phyloP scores from a whole-genome alignment of 2,888 invertebrate genomes.

The Hybos culiciformis region DNA sequence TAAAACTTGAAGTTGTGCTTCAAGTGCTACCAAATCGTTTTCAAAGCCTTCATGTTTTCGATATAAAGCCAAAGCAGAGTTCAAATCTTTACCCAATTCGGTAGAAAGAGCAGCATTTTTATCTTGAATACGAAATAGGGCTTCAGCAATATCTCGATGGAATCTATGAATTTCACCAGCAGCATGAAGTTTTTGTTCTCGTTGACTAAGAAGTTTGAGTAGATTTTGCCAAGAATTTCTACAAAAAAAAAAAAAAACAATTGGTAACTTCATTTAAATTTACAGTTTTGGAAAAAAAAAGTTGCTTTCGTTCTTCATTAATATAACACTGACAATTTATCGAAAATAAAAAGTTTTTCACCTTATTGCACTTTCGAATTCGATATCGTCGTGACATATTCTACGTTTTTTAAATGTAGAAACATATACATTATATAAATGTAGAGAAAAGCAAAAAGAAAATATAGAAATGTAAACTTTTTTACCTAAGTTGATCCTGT shows the following conservation, averaged over 20 bases:
- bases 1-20: constrained; percentile 79
- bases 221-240: constrained; percentile 79
- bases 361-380: neutral
- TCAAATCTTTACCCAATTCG: constrained; percentile 67
- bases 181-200: constrained; percentile 77
- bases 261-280: too few species aligned
- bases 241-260: constrained; percentile 9
- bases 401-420: too few species aligned
- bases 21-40: constrained; percentile 82
- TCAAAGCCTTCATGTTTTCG: constrained; percentile 86
- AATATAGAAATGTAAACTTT: too few species aligned
- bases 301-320: too few species aligned
- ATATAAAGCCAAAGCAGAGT: constrained; percentile 68
- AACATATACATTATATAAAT: too few species aligned
- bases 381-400: too few species aligned
- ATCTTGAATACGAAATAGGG: constrained; percentile 76
- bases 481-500: constrained; percentile 72
- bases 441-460: too few species aligned
- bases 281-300: too few species aligned
- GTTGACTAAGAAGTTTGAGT: constrained; percentile 69
- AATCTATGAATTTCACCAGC: constrained; percentile 96
- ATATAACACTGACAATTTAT: neutral
- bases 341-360: constrained; percentile 15
- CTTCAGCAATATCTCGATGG: constrained; percentile 90
- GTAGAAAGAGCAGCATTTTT: constrained; percentile 75